Percentiles rank a stretch among this genome's conserved stretches.
These are phyloP conservation scores for Phoenicopterus ruber DNA, from an alignment of 2,113 vertebrate genomes.

Conservation along the genomic window DNA sequence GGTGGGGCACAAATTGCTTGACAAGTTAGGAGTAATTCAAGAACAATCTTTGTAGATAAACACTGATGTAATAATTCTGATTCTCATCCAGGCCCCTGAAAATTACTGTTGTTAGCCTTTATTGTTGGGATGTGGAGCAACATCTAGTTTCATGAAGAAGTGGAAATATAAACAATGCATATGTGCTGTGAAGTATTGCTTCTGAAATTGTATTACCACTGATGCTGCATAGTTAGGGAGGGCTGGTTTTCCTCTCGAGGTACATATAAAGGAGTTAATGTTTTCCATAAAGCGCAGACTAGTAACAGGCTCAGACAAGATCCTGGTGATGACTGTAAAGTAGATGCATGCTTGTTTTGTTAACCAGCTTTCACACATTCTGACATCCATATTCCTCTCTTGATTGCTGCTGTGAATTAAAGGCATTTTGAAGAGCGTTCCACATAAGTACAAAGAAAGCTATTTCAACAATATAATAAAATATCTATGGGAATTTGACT, in stretches of 20 bases:
- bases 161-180: neutral
- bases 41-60: conserved; percentile 2
- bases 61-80: neutral
- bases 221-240: neutral
- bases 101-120: neutral
- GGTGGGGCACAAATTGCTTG: neutral
- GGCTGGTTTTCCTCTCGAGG: neutral
- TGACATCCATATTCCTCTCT: neutral
- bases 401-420: conserved; percentile 1
- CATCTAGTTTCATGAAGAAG: neutral
- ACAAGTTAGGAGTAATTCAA: neutral
- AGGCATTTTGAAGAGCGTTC: neutral
- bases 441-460: neutral
- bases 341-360: neutral
- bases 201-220: neutral
- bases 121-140: neutral
- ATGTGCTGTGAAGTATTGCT: neutral
- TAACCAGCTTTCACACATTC: neutral
- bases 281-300: neutral
- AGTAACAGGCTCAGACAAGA: conserved; percentile 33
- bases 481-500: neutral
- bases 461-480: neutral
- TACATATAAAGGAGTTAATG: neutral
- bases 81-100: neutral
- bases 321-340: conserved; percentile 28